Evolutionary conservation across 2,888 invertebrate species (phyloP).

Genomic region (Trichogramma evanescens): DNA sequence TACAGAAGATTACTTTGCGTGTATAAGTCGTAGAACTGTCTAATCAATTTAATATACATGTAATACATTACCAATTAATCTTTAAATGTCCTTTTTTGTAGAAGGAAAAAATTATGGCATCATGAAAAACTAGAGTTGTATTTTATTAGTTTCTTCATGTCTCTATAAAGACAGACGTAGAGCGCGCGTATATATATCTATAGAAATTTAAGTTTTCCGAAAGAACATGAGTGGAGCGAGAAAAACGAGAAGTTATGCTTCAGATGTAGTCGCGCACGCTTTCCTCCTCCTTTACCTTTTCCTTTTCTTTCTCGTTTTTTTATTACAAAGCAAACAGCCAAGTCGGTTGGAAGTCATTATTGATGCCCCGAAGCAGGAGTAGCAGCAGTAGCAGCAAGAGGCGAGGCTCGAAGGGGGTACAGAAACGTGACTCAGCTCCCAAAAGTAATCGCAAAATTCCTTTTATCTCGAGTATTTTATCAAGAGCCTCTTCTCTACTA

Average conservation of each 20-base stretch:
- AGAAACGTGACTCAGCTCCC: constrained; percentile 19
- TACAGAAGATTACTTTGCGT: too few species aligned
- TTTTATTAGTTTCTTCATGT: too few species aligned
- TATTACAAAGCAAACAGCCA: constrained; percentile 17
- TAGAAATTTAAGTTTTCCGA: too few species aligned
- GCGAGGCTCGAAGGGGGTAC: background rate
- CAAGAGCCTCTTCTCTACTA: background rate
- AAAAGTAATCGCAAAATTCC: constrained; percentile 17
- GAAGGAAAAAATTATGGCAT: too few species aligned
- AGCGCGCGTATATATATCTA: too few species aligned
- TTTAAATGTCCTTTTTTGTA: too few species aligned
- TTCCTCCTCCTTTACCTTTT: background rate
- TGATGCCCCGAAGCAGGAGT: constrained; percentile 16
- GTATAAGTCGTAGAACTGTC: too few species aligned
- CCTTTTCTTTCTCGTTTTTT: background rate
- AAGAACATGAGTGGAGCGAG: constrained; percentile 12
- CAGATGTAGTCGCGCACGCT: constrained; percentile 12
- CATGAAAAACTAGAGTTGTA: too few species aligned
- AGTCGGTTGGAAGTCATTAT: constrained; percentile 19
- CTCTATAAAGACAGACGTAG: too few species aligned
- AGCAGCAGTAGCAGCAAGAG: too few species aligned
- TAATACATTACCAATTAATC: too few species aligned
- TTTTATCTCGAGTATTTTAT: constrained; percentile 18
- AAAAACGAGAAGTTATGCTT: constrained; percentile 16
- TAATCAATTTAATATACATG: too few species aligned